Percentiles rank a stretch among this genome's conserved stretches.
Conservation (phyloP, 2,113 vertebrate species). For the Plectropomus leopardus region DNA sequence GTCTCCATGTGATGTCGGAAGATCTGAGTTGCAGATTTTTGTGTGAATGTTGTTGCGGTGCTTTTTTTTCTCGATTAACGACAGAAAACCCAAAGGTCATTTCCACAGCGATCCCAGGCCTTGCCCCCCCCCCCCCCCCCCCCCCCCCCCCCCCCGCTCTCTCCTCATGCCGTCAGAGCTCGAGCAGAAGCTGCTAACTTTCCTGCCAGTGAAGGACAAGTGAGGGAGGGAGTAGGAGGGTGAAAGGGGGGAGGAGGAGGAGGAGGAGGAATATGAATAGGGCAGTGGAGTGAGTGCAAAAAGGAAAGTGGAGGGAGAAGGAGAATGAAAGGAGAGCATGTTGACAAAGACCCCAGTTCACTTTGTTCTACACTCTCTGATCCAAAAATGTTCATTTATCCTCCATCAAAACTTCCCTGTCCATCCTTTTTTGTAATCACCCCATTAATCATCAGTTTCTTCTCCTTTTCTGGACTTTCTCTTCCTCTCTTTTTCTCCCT, state of each 20-base stretch:
- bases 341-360: constrained; percentile 73
- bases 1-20: constrained; percentile 20
- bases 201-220: constrained; percentile 75
- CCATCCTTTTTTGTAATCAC: constrained; percentile 17
- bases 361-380: constrained; percentile 60
- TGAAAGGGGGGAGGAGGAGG: constrained; percentile 6
- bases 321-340: constrained; percentile 65
- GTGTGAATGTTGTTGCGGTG: not conserved
- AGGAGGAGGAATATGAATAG: constrained; percentile 76
- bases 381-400: constrained; percentile 54
- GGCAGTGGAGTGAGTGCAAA: constrained; percentile 72
- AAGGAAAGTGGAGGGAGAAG: constrained; percentile 68
- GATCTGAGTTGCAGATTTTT: constrained; percentile 9
- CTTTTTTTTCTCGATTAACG: not conserved
- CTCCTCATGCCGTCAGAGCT: constrained; percentile 47
- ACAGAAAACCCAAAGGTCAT: constrained; percentile 26
- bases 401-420: constrained; percentile 61
- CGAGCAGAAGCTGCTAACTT: constrained; percentile 69
- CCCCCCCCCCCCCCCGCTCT: not conserved
- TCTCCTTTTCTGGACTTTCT: constrained; percentile 43
- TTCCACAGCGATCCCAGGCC: constrained; percentile 38
- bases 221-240: constrained; percentile 31
- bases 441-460: constrained; percentile 37
- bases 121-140: constrained; percentile 10
- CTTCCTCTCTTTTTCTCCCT: constrained; percentile 48